Conservation (phyloP, 2,113 vertebrate genomes). For the Dermatemys mawii region DNA sequence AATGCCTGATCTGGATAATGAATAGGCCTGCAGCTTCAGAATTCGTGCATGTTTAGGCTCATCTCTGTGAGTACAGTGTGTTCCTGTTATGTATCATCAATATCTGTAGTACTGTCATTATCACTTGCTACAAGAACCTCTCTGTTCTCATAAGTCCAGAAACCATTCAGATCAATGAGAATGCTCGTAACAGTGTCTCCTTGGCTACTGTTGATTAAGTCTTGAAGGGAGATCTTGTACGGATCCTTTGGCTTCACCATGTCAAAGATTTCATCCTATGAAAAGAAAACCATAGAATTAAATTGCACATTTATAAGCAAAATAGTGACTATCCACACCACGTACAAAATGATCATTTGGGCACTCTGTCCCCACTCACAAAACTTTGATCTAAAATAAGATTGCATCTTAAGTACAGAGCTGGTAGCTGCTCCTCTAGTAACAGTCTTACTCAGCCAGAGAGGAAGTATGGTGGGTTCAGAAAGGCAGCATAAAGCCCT, state of each 20-base stretch:
- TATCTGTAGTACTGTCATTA: conserved; percentile 82
- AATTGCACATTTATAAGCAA: neutral
- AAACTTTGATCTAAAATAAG: neutral
- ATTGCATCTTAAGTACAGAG: neutral
- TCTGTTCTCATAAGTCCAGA: conserved; percentile 99
- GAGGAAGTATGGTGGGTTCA: neutral
- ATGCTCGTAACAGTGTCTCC: conserved; percentile 97
- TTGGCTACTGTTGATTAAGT: conserved; percentile 96
- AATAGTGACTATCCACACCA: neutral
- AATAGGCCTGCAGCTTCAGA: conserved; percentile 31
- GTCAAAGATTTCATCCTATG: conserved; percentile 98
- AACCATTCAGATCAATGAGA: conserved; percentile 97
- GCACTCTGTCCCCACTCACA: neutral
- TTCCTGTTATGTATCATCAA: conserved; percentile 84
- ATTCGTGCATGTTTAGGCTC: neutral
- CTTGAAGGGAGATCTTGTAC: conserved; percentile 94
- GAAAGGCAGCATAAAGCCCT: neutral
- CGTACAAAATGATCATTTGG: neutral
- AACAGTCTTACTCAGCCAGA: neutral
- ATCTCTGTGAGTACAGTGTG: conserved; percentile 17
- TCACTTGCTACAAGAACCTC: conserved; percentile 95
- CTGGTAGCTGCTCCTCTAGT: neutral
- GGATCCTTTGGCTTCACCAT: conserved; percentile 99
- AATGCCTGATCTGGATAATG: conserved; percentile 32
- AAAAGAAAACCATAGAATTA: conserved; percentile 44